Percentiles rank a stretch among this genome's conserved stretches.
phyloP scores from a whole-genome alignment of 2,113 vertebrate genomes.

The Thunnus maccoyii region DNA sequence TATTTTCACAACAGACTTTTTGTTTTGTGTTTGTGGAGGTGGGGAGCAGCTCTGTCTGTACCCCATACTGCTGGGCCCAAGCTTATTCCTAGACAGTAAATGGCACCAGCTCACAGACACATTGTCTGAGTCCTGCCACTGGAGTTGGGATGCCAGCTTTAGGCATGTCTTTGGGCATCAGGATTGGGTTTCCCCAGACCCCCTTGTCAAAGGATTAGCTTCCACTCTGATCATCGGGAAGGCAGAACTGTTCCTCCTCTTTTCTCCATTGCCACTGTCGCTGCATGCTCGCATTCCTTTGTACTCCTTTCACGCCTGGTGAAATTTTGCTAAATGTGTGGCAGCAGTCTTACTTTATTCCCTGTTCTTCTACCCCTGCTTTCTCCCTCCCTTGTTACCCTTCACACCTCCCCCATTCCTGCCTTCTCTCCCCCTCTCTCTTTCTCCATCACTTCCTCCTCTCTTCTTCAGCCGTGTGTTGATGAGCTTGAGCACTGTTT shows the following conservation, averaged over 20 bases:
- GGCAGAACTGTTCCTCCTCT: conserved; percentile 69
- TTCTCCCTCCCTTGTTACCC: conserved; percentile 40
- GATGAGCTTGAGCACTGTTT: conserved; percentile 80
- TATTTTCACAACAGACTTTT: conserved; percentile 34
- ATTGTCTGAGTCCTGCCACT: conserved; percentile 77
- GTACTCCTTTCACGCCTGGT: conserved; percentile 72
- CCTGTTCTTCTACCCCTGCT: conserved; percentile 39
- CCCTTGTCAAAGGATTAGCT: conserved; percentile 83
- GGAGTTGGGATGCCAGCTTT: conserved; percentile 78
- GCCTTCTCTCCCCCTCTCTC: conserved; percentile 41
- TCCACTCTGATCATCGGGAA: conserved; percentile 77
- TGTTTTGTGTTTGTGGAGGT: conserved; percentile 56
- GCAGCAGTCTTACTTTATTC: conserved; percentile 64
- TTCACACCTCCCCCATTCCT: conserved; percentile 35
- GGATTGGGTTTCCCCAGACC: conserved; percentile 80
- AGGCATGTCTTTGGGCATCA: conserved; percentile 76
- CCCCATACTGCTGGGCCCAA: conserved; percentile 51
- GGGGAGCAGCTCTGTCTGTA: conserved; percentile 43
- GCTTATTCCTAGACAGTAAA: conserved; percentile 58
- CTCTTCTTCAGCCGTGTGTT: conserved; percentile 79
- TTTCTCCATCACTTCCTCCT: conserved; percentile 74
- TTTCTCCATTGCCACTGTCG: conserved; percentile 57
- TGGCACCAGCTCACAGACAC: conserved; percentile 67
- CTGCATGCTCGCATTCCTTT: conserved; percentile 74
- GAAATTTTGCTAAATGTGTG: conserved; percentile 75